Base-by-base conservation (phyloP, 2,113 vertebrate genomes). In the Eolophus roseicapilla region DNA sequence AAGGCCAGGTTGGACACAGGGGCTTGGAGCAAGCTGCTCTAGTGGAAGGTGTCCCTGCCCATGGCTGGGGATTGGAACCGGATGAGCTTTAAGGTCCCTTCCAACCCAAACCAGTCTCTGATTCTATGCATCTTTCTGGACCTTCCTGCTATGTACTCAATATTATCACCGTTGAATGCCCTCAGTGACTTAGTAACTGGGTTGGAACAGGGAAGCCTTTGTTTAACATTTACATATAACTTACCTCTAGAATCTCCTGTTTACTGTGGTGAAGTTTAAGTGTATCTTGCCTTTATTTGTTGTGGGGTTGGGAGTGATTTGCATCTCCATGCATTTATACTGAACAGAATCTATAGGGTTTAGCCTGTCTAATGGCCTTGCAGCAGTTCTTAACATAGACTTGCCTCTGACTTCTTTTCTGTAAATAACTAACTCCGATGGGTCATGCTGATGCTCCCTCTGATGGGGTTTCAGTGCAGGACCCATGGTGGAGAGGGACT, bases 1-100 rank as follows among this genome's bases (percentile, higher is more conserved):
- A 59, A 59, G 57, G 33, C 20, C 20, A 59, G 57, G 21, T 10
- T 59, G 57, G 13, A 59, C 13, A 9, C 31, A 57, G 33, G 57
- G 57, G 21, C 33, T 59, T 59, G 57, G 20, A 23, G 33, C 57
- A 59, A 59, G 13, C 57, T 59, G 57, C 57, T 59, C 33, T 0
- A 59, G 53, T 59, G 55, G 55, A 59, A 59, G 20, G 55, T 21
- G 33, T 59, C 20, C 31, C 55, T 59, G 55, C 20, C 13, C 0
- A 0, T 23, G 20, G 13, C 33, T 35, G 57, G 33, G 33, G 57
- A 39, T 2, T 24, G 33, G 21, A 6, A 0, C 33, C 10, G 33
- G 6, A 1, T 2, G 57, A 35, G 57, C 33, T 59, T 15, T 59
- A 24, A 35, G 33, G 20, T 35, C 33, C 1, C 9, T 24, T 24